These are phyloP conservation scores for Hesperia comma DNA, from an alignment of 2,888 invertebrate species.

Conservation along the genomic window DNA sequence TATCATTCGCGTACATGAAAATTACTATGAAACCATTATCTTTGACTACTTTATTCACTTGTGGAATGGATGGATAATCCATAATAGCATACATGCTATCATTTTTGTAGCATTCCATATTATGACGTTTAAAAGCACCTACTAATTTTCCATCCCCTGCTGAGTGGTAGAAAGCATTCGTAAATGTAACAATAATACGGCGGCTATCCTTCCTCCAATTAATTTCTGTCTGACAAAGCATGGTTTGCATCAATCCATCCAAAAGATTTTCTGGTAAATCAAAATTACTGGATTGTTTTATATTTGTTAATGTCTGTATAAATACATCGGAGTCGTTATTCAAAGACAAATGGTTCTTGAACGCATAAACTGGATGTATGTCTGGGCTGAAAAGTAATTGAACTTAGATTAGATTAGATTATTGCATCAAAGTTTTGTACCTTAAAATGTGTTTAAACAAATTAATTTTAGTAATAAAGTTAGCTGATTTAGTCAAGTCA, in stretches of 20 bases:
- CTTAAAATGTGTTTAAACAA: no score
- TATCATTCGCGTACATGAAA: constrained; percentile 49
- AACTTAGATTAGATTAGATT: no score
- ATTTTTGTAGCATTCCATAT: constrained; percentile 86
- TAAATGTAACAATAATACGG: constrained; percentile 89
- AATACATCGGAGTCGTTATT: constrained; percentile 80
- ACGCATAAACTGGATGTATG: constrained; percentile 69
- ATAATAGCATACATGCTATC: constrained; percentile 81
- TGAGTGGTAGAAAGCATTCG: constrained; percentile 89
- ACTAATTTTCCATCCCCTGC: constrained; percentile 89
- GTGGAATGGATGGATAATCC: constrained; percentile 92
- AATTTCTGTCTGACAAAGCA: constrained; percentile 86
- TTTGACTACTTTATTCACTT: constrained; percentile 76
- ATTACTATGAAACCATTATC: constrained; percentile 52
- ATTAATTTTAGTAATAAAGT: no score
- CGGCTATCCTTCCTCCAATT: constrained; percentile 91
- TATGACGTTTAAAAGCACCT: constrained; percentile 88
- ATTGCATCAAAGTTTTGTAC: no score
- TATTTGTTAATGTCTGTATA: constrained; percentile 62
- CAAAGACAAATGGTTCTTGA: constrained; percentile 88
- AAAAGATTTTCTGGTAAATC: constrained; percentile 92
- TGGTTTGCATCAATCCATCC: constrained; percentile 91
- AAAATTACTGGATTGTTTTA: constrained; percentile 78
- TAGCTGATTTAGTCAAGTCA: no score
- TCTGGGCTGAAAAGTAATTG: constrained; percentile 77